These are phyloP conservation scores for Meandrusa payeni DNA, from an alignment of 2,888 invertebrate species.

Conservation along the genomic window DNA sequence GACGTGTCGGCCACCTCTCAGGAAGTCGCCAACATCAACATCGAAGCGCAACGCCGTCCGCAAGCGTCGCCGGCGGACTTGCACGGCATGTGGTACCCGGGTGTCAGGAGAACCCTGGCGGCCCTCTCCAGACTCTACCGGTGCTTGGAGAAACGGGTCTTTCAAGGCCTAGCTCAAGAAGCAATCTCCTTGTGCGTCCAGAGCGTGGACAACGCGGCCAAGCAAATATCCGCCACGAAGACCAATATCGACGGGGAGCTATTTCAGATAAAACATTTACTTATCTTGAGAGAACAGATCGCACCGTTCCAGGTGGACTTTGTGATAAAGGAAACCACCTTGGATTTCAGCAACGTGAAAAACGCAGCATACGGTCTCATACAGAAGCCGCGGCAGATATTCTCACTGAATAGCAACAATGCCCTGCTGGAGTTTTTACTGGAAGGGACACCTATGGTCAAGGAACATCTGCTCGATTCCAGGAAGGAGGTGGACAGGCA, in stretches of 20 bases:
- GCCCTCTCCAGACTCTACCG: conserved; percentile 92
- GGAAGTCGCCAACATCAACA: conserved; percentile 85
- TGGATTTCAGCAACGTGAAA: conserved; percentile 96
- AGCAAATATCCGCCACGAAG: conserved; percentile 88
- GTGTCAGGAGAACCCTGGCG: conserved; percentile 95
- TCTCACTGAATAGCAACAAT: conserved; percentile 93
- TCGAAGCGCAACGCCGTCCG: conserved; percentile 55
- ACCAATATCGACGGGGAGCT: conserved; percentile 94
- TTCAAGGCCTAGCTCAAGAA: conserved; percentile 98
- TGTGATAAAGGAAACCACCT: conserved; percentile 93
- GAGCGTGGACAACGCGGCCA: conserved; percentile 91
- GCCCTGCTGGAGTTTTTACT: conserved; percentile 94
- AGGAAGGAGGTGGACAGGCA: conserved; percentile 97
- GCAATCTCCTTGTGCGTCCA: conserved; percentile 95
- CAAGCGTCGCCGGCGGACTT: conserved; percentile 94
- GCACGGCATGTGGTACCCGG: conserved; percentile 99
- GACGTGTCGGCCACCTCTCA: conserved; percentile 84
- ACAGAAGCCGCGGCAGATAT: conserved; percentile 91
- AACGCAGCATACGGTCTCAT: conserved; percentile 89
- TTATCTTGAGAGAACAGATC: conserved; percentile 98
- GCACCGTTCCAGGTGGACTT: conserved; percentile 98
- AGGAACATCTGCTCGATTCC: conserved; percentile 95
- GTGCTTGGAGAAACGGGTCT: conserved; percentile 96
- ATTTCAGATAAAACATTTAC: conserved; percentile 98
- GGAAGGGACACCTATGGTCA: conserved; percentile 96